Percentiles rank a stretch among this genome's conserved stretches.
Evolutionary conservation across 2,113 vertebrate species (phyloP).

Genomic region (Hemicordylus capensis): DNA sequence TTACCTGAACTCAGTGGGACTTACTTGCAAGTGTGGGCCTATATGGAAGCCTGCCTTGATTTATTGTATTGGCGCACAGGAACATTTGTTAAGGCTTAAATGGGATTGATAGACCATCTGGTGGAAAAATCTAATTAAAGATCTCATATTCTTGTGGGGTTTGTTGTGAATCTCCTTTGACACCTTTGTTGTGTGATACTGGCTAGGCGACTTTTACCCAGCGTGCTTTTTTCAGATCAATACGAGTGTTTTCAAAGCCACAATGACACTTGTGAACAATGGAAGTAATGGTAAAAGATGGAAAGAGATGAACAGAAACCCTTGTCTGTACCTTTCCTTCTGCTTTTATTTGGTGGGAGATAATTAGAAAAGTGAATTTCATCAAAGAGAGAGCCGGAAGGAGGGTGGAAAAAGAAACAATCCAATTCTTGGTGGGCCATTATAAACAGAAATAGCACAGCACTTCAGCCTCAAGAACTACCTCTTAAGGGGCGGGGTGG

Average conservation of each 20-base stretch:
- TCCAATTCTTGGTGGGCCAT: background rate
- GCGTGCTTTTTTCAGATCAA: background rate
- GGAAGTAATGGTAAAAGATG: constrained; percentile 6
- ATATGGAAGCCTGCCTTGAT: too few species aligned
- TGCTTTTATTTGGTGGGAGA: background rate
- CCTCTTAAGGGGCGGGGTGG: constrained; percentile 5
- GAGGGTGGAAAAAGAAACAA: background rate
- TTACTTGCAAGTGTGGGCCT: background rate
- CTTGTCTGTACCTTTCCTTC: background rate
- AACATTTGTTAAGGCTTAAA: background rate
- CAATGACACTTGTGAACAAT: constrained; percentile 13
- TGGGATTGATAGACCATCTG: background rate
- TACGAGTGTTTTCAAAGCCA: constrained; percentile 7
- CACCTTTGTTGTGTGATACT: constrained; percentile 4
- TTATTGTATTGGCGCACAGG: background rate
- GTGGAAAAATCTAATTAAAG: background rate
- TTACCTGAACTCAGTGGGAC: background rate
- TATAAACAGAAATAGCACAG: background rate
- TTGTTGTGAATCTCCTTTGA: background rate
- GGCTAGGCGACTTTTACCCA: constrained; percentile 4
- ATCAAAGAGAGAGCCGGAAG: background rate
- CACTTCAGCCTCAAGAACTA: background rate
- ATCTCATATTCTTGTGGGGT: background rate
- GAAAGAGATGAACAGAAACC: background rate
- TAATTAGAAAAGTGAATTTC: constrained; percentile 29